Base-by-base conservation (phyloP, 2,888 invertebrate genomes). In the Anodontia alba region DNA sequence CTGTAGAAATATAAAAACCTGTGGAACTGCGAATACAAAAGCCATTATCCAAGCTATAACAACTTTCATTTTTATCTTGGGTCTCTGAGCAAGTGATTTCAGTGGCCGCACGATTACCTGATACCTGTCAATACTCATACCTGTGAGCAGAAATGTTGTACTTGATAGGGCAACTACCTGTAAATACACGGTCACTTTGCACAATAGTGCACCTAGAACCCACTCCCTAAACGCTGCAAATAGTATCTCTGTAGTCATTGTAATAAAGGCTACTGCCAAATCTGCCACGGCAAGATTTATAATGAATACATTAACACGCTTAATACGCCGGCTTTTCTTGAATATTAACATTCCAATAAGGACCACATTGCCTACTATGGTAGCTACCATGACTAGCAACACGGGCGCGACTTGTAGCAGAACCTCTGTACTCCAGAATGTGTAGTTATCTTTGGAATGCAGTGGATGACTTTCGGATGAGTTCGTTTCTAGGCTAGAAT, bases 81-180 rank as follows among this genome's bases (percentile, higher is more conserved):
- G 93, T 69, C 91, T 69, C 31, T 87, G 88, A 0, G 90, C 88
- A 17, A 94, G 82, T 0, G 94, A 93, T 81, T 93, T 90, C 70
- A 95, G 88, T 3, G 95, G 95, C 51, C 92, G 89, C 29, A 95
- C 95, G 57, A 95, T 94, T 20, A 94, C 95, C 57, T 89, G 88
- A 51, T 94, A 95, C 17, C 95, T 87, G 81, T 95, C 95, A 74
- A 94, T 93, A 75, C 94, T 94, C 95, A 95, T 95, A 17, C 93
- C 94, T 5, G 94, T 93, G 36, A 95, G 89, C 12, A 95, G 92
- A 87, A 94, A 95, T 0, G 94, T 94, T 0, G 95, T 94, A 42
- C 94, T 93, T 5, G 94, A 94, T 51, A 95, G 83, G 0, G 94
- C 94, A 15, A 95, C 94, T 3, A 94, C 93, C 90, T 95, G 95